Conservation (phyloP, 2,888 invertebrate species). For the Cylindroiulus punctatus region DNA sequence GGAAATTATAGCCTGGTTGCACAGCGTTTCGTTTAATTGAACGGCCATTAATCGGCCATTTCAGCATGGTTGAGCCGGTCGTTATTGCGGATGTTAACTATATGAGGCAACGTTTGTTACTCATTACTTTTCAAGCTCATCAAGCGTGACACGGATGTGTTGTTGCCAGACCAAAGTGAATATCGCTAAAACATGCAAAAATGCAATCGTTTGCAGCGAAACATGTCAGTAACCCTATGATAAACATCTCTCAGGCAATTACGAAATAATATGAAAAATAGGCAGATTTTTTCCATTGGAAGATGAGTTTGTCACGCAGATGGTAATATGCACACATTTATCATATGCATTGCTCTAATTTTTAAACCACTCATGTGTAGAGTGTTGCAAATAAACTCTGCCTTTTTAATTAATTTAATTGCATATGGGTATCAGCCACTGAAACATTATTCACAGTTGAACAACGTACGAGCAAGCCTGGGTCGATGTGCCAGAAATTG, state of each 20-base stretch:
- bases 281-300: not conserved
- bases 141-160: not conserved
- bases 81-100: not conserved
- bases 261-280: constrained; percentile 28
- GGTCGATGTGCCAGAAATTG: not conserved
- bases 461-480: not conserved
- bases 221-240: constrained; percentile 36
- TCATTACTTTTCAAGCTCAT: not conserved
- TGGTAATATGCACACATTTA: constrained; percentile 40
- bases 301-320: constrained; percentile 47
- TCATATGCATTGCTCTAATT: not conserved
- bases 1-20: not conserved
- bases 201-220: not conserved
- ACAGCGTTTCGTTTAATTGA: no score
- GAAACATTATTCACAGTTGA: not conserved
- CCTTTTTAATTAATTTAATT: not conserved
- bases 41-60: not conserved
- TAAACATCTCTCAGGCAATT: constrained; percentile 36
- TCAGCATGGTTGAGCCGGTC: not conserved
- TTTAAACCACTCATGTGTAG: not conserved
- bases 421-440: not conserved
- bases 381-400: not conserved
- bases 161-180: constrained; percentile 8
- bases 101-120: not conserved
- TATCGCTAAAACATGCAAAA: constrained; percentile 8